Conservation (phyloP, 2,888 invertebrate species). For the Diarsia brunnea region DNA sequence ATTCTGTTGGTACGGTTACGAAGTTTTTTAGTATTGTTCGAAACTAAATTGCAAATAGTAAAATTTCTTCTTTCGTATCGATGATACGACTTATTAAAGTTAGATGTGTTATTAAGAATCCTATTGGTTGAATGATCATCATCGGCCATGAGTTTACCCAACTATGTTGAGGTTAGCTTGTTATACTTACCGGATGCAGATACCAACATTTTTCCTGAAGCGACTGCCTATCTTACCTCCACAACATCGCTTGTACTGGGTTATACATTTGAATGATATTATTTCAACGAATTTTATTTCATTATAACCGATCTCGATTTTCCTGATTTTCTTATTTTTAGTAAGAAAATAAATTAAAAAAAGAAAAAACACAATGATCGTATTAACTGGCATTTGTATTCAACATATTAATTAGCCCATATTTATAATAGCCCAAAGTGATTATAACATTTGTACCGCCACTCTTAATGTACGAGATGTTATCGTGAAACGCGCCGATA, state of each 20-base stretch:
- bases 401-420: slow-evolving; percentile 56
- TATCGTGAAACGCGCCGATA: slow-evolving; percentile 59
- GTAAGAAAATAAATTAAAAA: slow-evolving; percentile 8
- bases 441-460: slow-evolving; percentile 54
- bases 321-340: background rate
- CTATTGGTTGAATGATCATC: background rate
- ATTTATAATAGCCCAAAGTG: slow-evolving; percentile 44
- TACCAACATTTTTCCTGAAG: too few relatives aligned
- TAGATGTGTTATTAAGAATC: background rate
- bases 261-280: background rate
- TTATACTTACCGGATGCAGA: too few relatives aligned
- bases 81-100: background rate
- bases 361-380: slow-evolving; percentile 14
- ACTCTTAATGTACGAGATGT: slow-evolving; percentile 58
- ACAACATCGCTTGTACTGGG: too few relatives aligned
- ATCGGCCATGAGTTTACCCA: too few relatives aligned
- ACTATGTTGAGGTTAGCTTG: too few relatives aligned
- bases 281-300: too few relatives aligned
- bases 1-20: background rate
- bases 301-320: background rate
- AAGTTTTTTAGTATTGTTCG: background rate
- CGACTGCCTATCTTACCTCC: too few relatives aligned
- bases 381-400: slow-evolving; percentile 25
- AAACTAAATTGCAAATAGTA: background rate
- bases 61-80: background rate